These are phyloP conservation scores for Holcopasites calliopsidis DNA, from an alignment of 1,140 invertebrate genomes.

Conservation along the genomic window DNA sequence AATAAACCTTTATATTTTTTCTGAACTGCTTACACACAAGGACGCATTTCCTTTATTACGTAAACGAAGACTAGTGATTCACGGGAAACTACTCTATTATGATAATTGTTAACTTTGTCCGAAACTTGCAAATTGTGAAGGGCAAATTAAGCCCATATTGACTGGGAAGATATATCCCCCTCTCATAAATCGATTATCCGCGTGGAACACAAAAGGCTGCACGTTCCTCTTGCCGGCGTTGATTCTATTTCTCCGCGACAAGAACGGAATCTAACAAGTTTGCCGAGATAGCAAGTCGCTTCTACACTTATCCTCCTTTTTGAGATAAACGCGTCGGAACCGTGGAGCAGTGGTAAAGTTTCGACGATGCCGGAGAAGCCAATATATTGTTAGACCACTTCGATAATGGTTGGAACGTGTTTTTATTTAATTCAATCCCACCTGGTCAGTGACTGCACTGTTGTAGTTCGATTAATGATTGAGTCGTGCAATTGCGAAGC, in stretches of 20 bases:
- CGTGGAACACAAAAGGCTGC: background rate
- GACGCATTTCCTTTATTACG: no score
- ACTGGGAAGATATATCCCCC: no score
- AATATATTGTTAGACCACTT: constrained; percentile 7
- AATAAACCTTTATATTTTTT: no score
- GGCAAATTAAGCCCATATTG: no score
- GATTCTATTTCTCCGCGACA: constrained; percentile 24
- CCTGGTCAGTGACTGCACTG: background rate
- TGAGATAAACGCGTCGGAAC: constrained; percentile 8
- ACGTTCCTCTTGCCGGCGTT: background rate
- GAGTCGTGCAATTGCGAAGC: background rate
- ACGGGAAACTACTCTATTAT: no score
- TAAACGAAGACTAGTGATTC: no score
- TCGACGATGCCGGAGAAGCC: background rate
- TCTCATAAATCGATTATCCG: constrained; percentile 5
- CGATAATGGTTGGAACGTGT: background rate
- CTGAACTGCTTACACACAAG: no score
- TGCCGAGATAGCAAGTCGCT: background rate
- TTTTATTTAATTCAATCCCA: constrained; percentile 34
- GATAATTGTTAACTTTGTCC: no score
- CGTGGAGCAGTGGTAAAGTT: background rate
- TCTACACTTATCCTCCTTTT: constrained; percentile 20
- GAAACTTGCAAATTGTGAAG: no score
- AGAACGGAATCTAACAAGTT: constrained; percentile 29
- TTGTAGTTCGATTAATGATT: background rate